Evolutionary conservation across 1,140 invertebrate genomes (phyloP).

Genomic region (Orius insidiosus): DNA sequence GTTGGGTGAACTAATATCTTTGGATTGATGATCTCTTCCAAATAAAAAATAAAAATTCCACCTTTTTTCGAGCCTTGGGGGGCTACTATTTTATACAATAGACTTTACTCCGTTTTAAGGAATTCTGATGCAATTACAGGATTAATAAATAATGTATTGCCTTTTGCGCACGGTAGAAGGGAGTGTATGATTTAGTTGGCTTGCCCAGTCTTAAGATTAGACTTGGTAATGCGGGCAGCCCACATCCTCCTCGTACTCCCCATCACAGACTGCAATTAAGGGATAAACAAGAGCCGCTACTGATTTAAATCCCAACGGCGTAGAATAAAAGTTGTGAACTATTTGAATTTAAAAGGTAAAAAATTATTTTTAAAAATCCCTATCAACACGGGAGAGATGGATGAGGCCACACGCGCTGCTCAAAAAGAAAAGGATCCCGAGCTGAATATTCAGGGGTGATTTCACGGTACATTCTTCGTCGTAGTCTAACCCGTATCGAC

Average conservation of each 20-base stretch:
- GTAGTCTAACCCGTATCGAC: not conserved
- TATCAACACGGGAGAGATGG: not conserved
- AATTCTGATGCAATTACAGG: too few relatives aligned
- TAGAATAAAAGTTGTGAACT: too few relatives aligned
- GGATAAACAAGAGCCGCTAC: slow-evolving; percentile 9
- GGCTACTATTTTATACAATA: too few relatives aligned
- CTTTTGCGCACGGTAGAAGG: not conserved
- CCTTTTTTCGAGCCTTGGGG: too few relatives aligned
- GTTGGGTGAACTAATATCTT: too few relatives aligned
- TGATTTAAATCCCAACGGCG: slow-evolving; percentile 4
- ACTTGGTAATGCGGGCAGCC: slow-evolving; percentile 10
- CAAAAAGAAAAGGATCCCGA: not conserved
- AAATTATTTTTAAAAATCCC: too few relatives aligned
- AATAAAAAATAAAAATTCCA: too few relatives aligned
- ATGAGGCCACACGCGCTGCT: not conserved
- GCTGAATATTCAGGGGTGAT: slow-evolving; percentile 9
- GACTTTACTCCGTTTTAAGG: too few relatives aligned
- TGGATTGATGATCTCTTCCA: too few relatives aligned
- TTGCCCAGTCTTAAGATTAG: slow-evolving; percentile 1
- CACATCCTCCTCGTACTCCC: slow-evolving; percentile 2
- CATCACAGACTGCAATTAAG: slow-evolving; percentile 10
- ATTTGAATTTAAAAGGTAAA: not conserved
- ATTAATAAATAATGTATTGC: too few relatives aligned
- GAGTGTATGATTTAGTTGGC: slow-evolving; percentile 7
- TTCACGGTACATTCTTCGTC: slow-evolving; percentile 11